Percentiles rank a stretch among this genome's conserved stretches.
phyloP scores from a whole-genome alignment of 2,888 invertebrate species.

The Crocallis elinguaria region DNA sequence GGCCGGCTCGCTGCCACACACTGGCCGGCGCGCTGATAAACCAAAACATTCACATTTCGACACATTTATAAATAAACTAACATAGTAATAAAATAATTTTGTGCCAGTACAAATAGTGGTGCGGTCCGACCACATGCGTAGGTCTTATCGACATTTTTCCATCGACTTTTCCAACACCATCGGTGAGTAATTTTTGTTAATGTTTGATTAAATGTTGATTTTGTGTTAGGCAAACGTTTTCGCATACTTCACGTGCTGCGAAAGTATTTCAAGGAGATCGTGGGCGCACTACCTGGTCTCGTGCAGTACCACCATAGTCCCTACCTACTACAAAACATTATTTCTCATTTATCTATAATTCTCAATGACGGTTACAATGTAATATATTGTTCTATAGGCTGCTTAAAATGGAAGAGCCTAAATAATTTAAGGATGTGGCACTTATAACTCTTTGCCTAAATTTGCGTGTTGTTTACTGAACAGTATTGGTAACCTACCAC shows the following conservation, averaged over 20 bases:
- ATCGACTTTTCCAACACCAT: slow-evolving; percentile 38
- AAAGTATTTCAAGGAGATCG: slow-evolving; percentile 84
- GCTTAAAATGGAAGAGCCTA: no score
- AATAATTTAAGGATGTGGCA: slow-evolving; percentile 20
- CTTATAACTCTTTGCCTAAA: background rate
- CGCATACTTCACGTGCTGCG: slow-evolving; percentile 77
- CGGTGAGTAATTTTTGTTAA: slow-evolving; percentile 64
- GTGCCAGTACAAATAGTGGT: slow-evolving; percentile 38
- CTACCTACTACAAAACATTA: slow-evolving; percentile 34
- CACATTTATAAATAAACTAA: slow-evolving; percentile 26
- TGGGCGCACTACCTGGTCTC: slow-evolving; percentile 51
- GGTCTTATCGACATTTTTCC: slow-evolving; percentile 18
- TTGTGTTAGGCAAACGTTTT: slow-evolving; percentile 72
- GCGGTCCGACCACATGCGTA: slow-evolving; percentile 27
- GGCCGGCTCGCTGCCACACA: slow-evolving; percentile 52
- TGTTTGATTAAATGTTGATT: slow-evolving; percentile 64
- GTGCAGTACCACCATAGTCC: slow-evolving; percentile 49
- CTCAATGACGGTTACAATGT: slow-evolving; percentile 22
- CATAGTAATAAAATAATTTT: slow-evolving; percentile 4
- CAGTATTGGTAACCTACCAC: background rate
- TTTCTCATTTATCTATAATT: slow-evolving; percentile 40
- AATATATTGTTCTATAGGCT: no score
- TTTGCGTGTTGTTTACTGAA: background rate
- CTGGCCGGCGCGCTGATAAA: slow-evolving; percentile 44
- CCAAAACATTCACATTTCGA: slow-evolving; percentile 39